Evolutionary conservation across 2,113 vertebrate genomes (phyloP).

Genomic region (Bufo bufo): DNA sequence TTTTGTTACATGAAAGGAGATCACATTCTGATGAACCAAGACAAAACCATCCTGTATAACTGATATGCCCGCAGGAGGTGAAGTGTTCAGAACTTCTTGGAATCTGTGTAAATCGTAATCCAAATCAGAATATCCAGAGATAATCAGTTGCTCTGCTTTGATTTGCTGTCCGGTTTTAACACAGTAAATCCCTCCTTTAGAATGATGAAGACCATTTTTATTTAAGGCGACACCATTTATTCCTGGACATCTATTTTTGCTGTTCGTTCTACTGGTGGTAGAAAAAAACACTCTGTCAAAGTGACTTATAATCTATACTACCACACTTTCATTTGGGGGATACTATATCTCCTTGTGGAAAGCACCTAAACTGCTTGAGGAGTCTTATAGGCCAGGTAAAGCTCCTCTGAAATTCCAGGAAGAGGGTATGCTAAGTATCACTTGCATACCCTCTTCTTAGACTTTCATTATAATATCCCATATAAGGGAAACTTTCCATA

Average conservation of each 20-base stretch:
- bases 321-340: no score
- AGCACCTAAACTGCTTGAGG: no score
- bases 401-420: no score
- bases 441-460: no score
- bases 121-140: background rate
- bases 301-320: no score
- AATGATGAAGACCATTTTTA: constrained; percentile 1
- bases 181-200: constrained; percentile 31
- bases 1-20: background rate
- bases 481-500: no score
- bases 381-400: no score
- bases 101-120: background rate
- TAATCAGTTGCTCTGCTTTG: constrained; percentile 5
- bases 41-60: background rate
- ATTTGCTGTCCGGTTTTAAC: constrained; percentile 16
- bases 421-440: no score
- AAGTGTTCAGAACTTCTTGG: background rate
- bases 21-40: background rate
- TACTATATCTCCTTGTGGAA: no score
- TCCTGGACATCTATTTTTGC: background rate
- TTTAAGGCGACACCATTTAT: constrained; percentile 4
- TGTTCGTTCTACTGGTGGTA: background rate
- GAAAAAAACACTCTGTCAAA: background rate
- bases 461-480: no score
- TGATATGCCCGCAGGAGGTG: background rate